Evolutionary conservation across 2,888 invertebrate species (phyloP).

Genomic region (Cacoxenus indagator): DNA sequence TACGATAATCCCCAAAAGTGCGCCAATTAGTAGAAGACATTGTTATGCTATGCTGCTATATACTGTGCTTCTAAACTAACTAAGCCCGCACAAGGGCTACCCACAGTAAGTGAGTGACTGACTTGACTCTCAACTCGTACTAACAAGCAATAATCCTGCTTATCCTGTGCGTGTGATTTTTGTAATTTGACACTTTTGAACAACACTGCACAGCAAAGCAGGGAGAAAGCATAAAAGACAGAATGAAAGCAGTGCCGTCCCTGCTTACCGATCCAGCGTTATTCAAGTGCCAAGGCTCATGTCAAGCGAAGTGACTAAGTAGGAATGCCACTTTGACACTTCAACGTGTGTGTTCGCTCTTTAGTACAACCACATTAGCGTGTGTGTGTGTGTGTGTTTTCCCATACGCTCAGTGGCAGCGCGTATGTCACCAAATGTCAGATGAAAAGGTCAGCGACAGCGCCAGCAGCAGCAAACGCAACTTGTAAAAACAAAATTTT

Average conservation of each 20-base stretch:
- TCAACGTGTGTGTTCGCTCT: conserved; percentile 48
- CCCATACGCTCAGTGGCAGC: conserved; percentile 27
- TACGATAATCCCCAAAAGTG: conserved; percentile 16
- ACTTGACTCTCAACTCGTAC: conserved; percentile 20
- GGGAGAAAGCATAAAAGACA: not conserved
- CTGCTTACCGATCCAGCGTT: not conserved
- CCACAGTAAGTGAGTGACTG: not conserved
- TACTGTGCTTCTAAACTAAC: not conserved
- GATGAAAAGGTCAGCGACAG: not conserved
- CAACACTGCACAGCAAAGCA: conserved; percentile 44
- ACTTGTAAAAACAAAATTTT: conserved; percentile 2
- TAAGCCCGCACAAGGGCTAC: not conserved
- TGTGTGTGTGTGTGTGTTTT: conserved; percentile 7
- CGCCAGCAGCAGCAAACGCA: not conserved
- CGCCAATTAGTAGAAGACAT: conserved; percentile 33
- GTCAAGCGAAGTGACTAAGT: not conserved
- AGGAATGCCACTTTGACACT: conserved; percentile 20
- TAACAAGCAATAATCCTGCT: conserved; percentile 57
- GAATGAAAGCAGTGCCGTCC: not conserved
- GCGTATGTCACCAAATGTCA: conserved; percentile 35
- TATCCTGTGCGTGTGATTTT: conserved; percentile 51
- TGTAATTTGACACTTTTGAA: conserved; percentile 59
- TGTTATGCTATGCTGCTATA: conserved; percentile 5
- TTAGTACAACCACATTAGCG: conserved; percentile 32
- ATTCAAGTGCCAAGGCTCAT: conserved; percentile 3